Conservation (phyloP, 2,113 vertebrate species). For the Myiozetetes cayanensis region DNA sequence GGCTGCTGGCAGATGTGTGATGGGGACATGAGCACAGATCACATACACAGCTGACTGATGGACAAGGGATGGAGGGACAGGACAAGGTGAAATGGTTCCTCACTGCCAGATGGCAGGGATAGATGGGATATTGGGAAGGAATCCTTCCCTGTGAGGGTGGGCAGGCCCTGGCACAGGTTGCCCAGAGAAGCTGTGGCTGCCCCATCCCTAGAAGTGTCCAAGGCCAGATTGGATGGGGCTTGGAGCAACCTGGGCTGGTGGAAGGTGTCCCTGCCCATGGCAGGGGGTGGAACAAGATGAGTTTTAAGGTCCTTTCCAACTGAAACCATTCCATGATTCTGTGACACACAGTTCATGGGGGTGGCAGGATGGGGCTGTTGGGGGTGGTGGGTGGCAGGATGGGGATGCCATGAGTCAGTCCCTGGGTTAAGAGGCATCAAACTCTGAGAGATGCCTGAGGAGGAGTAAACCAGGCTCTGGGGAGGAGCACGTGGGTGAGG, state of each 20-base stretch:
- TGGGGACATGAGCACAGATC: no score
- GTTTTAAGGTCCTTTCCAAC: background rate
- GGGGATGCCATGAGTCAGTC: background rate
- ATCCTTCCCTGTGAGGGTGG: fast-evolving
- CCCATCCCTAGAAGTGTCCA: background rate
- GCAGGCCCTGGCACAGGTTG: background rate
- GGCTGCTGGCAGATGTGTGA: background rate
- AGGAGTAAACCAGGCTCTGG: constrained; percentile 24
- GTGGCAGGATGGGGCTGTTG: background rate
- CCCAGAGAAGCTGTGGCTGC: background rate
- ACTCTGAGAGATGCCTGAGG: background rate
- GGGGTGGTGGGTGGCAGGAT: background rate
- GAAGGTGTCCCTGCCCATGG: background rate
- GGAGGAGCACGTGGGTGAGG: constrained; percentile 40
- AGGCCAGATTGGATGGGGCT: fast-evolving
- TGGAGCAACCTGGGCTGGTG: fast-evolving
- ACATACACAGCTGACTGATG: fast-evolving
- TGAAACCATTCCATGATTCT: background rate
- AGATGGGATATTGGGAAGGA: background rate
- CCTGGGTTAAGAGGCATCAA: background rate
- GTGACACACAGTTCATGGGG: background rate
- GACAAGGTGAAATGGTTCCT: background rate
- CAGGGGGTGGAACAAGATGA: background rate
- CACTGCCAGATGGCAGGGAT: background rate
- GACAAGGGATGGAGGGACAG: background rate